phyloP scores from a whole-genome alignment of 2,888 invertebrate species.

The Cetonia aurata region DNA sequence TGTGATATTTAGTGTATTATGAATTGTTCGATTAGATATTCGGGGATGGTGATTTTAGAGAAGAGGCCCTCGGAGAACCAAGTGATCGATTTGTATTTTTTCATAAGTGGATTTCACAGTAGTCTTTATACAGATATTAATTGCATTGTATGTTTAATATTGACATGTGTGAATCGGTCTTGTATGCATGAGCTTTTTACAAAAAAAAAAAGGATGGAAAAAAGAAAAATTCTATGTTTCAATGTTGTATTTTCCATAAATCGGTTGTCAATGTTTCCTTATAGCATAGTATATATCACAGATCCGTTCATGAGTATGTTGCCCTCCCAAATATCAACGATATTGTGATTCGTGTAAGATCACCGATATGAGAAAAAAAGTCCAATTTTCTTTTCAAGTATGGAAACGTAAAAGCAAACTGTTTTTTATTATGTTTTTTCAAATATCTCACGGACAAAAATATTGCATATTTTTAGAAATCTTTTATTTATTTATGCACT shows the following conservation, averaged over 20 bases:
- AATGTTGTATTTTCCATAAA: conserved; percentile 56
- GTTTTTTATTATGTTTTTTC: too few relatives aligned
- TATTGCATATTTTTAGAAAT: too few relatives aligned
- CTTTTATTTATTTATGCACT: too few relatives aligned
- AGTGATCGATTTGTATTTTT: conserved; percentile 63
- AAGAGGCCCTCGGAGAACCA: conserved; percentile 46
- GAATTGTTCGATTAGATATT: conserved; percentile 37
- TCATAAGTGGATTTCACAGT: conserved; percentile 46
- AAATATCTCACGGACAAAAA: too few relatives aligned
- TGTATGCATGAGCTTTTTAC: conserved; percentile 55
- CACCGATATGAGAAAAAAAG: conserved; percentile 44
- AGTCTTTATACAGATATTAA: conserved; percentile 48
- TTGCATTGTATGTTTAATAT: conserved; percentile 54
- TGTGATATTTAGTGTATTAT: conserved; percentile 45
- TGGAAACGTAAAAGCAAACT: conserved; percentile 29
- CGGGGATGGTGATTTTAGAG: conserved; percentile 36
- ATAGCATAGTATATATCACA: conserved; percentile 62
- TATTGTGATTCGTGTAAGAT: conserved; percentile 50
- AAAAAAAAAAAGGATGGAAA: conserved; percentile 39
- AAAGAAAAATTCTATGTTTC: conserved; percentile 52
- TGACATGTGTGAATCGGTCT: conserved; percentile 46
- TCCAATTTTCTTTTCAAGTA: conserved; percentile 48
- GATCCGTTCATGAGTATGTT: conserved; percentile 62
- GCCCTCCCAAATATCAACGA: conserved; percentile 61
- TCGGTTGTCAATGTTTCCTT: conserved; percentile 57